These are phyloP conservation scores for Xenopus laevis DNA, from an alignment of 2,113 vertebrate genomes.

Conservation along the genomic window DNA sequence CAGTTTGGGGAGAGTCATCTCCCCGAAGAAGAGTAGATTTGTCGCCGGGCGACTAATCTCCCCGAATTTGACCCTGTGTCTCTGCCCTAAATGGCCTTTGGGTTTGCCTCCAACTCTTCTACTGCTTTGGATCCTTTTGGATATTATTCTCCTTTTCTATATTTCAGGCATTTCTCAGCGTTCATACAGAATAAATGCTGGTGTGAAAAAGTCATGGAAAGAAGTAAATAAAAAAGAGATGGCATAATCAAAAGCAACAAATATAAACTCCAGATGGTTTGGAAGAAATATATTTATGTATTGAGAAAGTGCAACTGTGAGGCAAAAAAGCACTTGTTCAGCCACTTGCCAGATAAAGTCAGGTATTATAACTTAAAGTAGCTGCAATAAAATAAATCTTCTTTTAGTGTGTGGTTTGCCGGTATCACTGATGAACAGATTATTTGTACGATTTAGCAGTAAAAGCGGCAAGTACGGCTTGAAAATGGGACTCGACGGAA, in stretches of 20 bases:
- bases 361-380: conserved; percentile 7
- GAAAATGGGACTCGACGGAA: conserved; percentile 20
- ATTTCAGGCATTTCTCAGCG: too few relatives aligned
- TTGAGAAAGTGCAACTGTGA: conserved; percentile 11
- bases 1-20: too few relatives aligned
- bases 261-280: not conserved
- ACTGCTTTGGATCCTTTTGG: too few relatives aligned
- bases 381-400: conserved; percentile 13
- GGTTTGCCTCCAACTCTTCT: too few relatives aligned
- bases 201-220: not conserved
- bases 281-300: conserved; percentile 4
- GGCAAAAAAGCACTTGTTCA: conserved; percentile 20
- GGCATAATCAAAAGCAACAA: not conserved
- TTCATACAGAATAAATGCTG: not conserved
- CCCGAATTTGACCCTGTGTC: too few relatives aligned
- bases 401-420: not conserved
- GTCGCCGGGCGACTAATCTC: too few relatives aligned
- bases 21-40: too few relatives aligned
- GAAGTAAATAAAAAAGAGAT: conserved; percentile 6
- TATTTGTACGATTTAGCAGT: conserved; percentile 8
- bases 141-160: too few relatives aligned
- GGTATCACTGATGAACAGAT: not conserved
- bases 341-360: conserved; percentile 8
- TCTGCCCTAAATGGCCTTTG: too few relatives aligned
- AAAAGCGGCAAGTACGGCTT: conserved; percentile 10